These are phyloP conservation scores for Meteorus cinctellus DNA, from an alignment of 2,888 invertebrate species.

Conservation along the genomic window DNA sequence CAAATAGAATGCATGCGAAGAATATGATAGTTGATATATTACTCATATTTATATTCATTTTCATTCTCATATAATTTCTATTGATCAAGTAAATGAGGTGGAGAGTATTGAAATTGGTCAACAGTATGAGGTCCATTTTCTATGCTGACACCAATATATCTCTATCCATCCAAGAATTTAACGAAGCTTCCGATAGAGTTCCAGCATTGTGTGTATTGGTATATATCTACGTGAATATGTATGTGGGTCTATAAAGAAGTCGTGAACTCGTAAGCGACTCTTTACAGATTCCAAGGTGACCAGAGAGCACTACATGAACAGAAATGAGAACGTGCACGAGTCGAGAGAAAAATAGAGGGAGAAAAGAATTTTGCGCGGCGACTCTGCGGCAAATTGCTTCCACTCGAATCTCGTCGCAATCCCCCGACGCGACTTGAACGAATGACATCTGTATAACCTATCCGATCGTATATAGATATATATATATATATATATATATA, in stretches of 20 bases:
- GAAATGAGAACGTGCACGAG: slow-evolving; percentile 13
- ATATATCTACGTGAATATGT: neutral
- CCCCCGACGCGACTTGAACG: slow-evolving; percentile 49
- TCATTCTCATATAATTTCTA: neutral
- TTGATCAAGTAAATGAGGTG: neutral
- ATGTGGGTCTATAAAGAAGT: neutral
- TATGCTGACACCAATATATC: slow-evolving; percentile 15
- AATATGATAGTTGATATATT: neutral
- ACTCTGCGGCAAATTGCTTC: slow-evolving; percentile 52
- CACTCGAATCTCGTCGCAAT: slow-evolving; percentile 53
- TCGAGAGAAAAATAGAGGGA: slow-evolving; percentile 31
- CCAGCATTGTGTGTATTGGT: neutral
- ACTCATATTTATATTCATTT: neutral
- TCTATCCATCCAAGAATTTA: neutral
- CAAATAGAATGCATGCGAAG: neutral
- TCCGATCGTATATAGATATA: slow-evolving; percentile 4
- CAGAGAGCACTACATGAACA: neutral
- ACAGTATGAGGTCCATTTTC: neutral
- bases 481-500: neutral
- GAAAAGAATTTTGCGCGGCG: slow-evolving; percentile 43
- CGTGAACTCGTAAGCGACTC: slow-evolving; percentile 21
- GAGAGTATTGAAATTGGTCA: slow-evolving; percentile 1
- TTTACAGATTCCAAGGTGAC: slow-evolving; percentile 12
- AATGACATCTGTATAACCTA: slow-evolving; percentile 44
- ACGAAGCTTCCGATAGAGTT: slow-evolving; percentile 10